Conservation (phyloP, 2,797 vertebrate species). For the Intellagama lesueurii region DNA sequence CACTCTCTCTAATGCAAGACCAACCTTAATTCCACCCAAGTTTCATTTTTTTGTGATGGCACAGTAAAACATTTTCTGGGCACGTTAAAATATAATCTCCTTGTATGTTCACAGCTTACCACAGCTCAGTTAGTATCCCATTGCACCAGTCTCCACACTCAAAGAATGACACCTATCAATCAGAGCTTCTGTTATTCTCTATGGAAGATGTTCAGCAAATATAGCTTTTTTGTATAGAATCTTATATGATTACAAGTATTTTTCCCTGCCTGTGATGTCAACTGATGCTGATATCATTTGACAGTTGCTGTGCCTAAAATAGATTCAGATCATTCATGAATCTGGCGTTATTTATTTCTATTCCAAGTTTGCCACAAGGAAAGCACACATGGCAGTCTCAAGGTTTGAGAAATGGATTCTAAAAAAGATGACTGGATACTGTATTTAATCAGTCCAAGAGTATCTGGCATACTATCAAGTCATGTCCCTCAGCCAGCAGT, state of each 20-base stretch:
- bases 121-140: background rate
- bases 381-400: conserved; percentile 38
- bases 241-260: background rate
- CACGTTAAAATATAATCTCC: background rate
- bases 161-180: background rate
- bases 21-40: background rate
- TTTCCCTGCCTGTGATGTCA: background rate
- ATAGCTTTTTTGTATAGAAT: background rate
- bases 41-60: background rate
- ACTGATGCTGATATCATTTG: background rate
- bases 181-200: background rate
- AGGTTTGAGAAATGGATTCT: conserved; percentile 51
- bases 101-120: background rate
- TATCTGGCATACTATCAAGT: conserved; percentile 44
- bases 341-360: conserved; percentile 41
- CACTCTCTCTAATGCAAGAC: background rate
- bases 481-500: conserved; percentile 27
- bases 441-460: conserved; percentile 47
- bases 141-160: background rate
- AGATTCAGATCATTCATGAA: conserved; percentile 24
- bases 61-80: background rate
- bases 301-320: background rate
- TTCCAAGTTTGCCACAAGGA: conserved; percentile 51
- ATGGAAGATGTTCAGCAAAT: background rate
- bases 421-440: conserved; percentile 48